These are phyloP conservation scores for Drosophila lowei DNA, from an alignment of 1,140 invertebrate species.

Conservation along the genomic window DNA sequence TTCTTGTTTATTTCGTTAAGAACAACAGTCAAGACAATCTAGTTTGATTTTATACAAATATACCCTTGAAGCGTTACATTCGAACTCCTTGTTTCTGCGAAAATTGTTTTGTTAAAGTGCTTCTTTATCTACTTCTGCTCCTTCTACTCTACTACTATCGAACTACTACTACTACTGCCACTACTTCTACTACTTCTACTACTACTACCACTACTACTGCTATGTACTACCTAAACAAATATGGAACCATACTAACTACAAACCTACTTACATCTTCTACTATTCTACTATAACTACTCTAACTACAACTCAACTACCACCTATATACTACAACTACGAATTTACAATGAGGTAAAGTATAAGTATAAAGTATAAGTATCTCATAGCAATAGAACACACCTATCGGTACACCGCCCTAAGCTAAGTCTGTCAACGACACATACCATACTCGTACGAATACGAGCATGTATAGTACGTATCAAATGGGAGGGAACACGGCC, in stretches of 20 bases:
- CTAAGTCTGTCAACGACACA: not conserved
- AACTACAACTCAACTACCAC: conserved; percentile 72
- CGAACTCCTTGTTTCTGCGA: conserved; percentile 54
- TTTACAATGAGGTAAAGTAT: conserved; percentile 83
- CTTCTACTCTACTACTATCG: conserved; percentile 66
- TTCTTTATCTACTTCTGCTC: conserved; percentile 76
- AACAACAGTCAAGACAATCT: not conserved
- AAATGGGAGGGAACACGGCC: not conserved
- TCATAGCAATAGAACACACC: conserved; percentile 13
- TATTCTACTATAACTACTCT: conserved; percentile 79
- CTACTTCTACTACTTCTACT: conserved; percentile 64
- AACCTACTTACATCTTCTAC: conserved; percentile 80
- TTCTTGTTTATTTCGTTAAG: no score
- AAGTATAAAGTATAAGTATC: conserved; percentile 64
- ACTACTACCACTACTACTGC: conserved; percentile 57
- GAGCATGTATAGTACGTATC: no score
- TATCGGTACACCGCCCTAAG: conserved; percentile 4
- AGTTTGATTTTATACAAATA: conserved; percentile 23
- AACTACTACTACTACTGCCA: conserved; percentile 60
- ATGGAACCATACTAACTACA: conserved; percentile 80
- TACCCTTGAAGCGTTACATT: conserved; percentile 34
- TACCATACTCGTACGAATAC: not conserved
- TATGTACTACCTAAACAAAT: conserved; percentile 65
- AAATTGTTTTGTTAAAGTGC: conserved; percentile 62
- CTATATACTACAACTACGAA: conserved; percentile 72